A percentile compares a stretch with the other conserved stretches of the same genome.
These are phyloP conservation scores for Nezara viridula DNA, from an alignment of 2,888 invertebrate species.

Conservation along the genomic window DNA sequence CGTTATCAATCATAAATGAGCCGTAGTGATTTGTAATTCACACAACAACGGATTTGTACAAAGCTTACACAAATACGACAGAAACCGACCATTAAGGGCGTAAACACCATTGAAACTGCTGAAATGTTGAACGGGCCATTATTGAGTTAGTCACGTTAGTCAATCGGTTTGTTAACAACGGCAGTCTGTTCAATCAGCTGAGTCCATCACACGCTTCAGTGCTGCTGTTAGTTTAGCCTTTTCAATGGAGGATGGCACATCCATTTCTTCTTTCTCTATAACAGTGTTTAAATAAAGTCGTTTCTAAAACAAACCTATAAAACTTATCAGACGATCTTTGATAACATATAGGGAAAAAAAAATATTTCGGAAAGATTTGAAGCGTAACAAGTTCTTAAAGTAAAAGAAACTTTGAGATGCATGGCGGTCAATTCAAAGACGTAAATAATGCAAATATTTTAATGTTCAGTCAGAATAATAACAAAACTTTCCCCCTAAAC, in stretches of 20 bases:
- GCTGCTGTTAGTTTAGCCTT: slow-evolving; percentile 3
- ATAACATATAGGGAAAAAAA: too few species aligned
- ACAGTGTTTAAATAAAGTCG: not conserved
- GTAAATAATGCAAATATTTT: too few species aligned
- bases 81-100: not conserved
- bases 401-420: too few species aligned
- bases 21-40: not conserved
- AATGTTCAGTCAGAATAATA: too few species aligned
- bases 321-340: too few species aligned
- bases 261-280: not conserved
- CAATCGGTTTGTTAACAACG: slow-evolving; percentile 35
- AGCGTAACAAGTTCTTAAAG: too few species aligned
- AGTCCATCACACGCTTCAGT: not conserved
- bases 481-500: too few species aligned
- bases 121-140: slow-evolving; percentile 25
- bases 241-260: not conserved
- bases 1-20: not conserved
- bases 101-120: slow-evolving; percentile 25
- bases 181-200: slow-evolving; percentile 9
- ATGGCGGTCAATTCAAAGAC: too few species aligned
- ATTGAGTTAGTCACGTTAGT: slow-evolving; percentile 34
- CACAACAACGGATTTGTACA: not conserved
- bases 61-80: not conserved
- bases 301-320: not conserved
- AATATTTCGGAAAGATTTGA: too few species aligned